phyloP scores from a whole-genome alignment of 2,888 invertebrate genomes.

The Aquatica leii region DNA sequence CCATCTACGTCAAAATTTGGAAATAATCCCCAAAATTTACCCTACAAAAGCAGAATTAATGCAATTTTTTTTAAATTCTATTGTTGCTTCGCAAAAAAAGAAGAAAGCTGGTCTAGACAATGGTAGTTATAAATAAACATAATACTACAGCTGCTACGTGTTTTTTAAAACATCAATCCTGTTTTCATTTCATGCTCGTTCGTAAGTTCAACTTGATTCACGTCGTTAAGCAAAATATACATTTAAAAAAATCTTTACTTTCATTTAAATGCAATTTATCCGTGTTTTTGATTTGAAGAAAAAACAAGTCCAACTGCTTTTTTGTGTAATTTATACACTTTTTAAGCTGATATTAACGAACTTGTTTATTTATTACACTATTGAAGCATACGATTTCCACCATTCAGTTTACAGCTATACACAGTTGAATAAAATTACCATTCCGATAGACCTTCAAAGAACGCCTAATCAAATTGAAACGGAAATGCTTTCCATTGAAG shows the following conservation, averaged over 20 bases:
- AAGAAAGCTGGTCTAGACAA: conserved; percentile 23
- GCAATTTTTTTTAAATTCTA: not conserved
- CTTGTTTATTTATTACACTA: too few species aligned
- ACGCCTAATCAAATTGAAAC: too few species aligned
- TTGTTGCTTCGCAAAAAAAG: conserved; percentile 10
- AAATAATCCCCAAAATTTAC: too few species aligned
- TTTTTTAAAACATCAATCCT: conserved; percentile 20
- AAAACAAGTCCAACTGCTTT: not conserved
- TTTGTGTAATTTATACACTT: not conserved
- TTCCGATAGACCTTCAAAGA: too few species aligned
- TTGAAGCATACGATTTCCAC: too few species aligned
- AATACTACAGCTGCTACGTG: conserved; percentile 22
- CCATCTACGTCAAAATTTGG: too few species aligned
- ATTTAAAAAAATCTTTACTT: conserved; percentile 13
- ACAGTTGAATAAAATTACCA: too few species aligned
- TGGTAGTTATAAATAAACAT: conserved; percentile 24
- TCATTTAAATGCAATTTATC: conserved; percentile 10
- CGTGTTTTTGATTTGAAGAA: not conserved
- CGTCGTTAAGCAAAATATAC: conserved; percentile 19
- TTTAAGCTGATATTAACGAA: not conserved
- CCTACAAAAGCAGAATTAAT: not conserved
- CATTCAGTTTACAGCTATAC: too few species aligned
- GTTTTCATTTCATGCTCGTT: conserved; percentile 14
- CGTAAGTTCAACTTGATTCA: conserved; percentile 16
- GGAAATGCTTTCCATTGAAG: too few species aligned